These are phyloP conservation scores for Piprites chloris DNA, from an alignment of 2,113 vertebrate genomes.

Conservation along the genomic window DNA sequence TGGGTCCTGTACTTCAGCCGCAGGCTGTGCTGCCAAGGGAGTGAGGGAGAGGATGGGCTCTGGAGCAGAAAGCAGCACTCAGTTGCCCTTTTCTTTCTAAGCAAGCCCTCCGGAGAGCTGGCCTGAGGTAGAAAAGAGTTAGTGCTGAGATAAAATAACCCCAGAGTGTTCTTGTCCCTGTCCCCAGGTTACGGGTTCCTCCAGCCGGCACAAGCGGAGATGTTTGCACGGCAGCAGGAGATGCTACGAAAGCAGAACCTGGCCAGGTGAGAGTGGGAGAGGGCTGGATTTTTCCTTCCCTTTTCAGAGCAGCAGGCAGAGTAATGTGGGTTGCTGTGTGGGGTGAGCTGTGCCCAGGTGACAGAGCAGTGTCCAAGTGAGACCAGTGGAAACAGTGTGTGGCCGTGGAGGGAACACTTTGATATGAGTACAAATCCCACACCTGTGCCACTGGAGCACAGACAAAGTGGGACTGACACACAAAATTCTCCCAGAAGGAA, in stretches of 20 bases:
- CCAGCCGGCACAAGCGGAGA: constrained; percentile 89
- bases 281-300: neutral
- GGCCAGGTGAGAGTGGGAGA: constrained; percentile 75
- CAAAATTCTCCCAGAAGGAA: neutral
- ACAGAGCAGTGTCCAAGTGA: accelerated
- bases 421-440: no score
- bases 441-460: no score
- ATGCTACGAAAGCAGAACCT: constrained; percentile 94
- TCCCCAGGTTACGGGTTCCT: constrained; percentile 89
- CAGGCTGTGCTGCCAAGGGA: neutral
- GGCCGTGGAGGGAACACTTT: accelerated
- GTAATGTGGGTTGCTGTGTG: accelerated
- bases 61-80: neutral
- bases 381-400: accelerated
- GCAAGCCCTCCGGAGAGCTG: neutral
- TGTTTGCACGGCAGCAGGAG: constrained; percentile 94
- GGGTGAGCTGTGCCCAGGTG: accelerated
- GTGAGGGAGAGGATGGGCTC: neutral
- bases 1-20: neutral
- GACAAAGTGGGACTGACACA: neutral
- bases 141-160: neutral
- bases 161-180: accelerated
- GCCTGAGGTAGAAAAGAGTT: neutral
- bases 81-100: neutral
- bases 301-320: neutral